These are phyloP conservation scores for Coregonus sp. DNA, from an alignment of 2,797 vertebrate genomes.

Conservation along the genomic window DNA sequence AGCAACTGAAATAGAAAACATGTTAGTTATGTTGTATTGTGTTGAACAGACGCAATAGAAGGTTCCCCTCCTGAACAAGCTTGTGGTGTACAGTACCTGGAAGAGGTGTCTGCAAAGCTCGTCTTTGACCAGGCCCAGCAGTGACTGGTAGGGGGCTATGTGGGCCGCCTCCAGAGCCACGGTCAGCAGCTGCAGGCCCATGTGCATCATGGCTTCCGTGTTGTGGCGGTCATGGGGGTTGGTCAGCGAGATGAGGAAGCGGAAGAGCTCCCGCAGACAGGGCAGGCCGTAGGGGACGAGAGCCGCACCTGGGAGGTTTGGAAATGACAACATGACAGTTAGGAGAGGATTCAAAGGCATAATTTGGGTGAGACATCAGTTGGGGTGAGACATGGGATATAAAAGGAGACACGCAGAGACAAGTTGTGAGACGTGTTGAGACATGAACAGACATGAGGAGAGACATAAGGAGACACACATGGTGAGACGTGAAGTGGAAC, in stretches of 20 bases:
- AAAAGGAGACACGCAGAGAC: no score
- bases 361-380: no score
- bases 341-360: not conserved
- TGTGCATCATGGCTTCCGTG: slow-evolving; percentile 98
- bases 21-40: not conserved
- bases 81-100: slow-evolving; percentile 79
- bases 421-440: no score
- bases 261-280: slow-evolving; percentile 94
- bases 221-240: slow-evolving; percentile 97
- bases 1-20: slow-evolving; percentile 79
- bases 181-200: slow-evolving; percentile 95
- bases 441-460: no score
- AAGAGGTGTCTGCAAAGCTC: slow-evolving; percentile 95
- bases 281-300: slow-evolving; percentile 94
- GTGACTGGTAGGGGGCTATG: slow-evolving; percentile 87
- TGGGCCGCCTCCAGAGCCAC: slow-evolving; percentile 91
- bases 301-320: slow-evolving; percentile 77
- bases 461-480: no score
- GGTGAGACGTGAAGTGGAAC: no score
- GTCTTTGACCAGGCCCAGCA: slow-evolving; percentile 92
- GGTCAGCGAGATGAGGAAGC: slow-evolving; percentile 96
- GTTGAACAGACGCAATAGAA: not conserved
- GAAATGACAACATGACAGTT: not conserved
- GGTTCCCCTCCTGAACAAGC: not conserved
- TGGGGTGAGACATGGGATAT: no score